A percentile compares a stretch with the other conserved stretches of the same genome.
These are phyloP conservation scores for Sceloporus undulatus DNA, from an alignment of 2,113 vertebrate species.

Conservation along the genomic window DNA sequence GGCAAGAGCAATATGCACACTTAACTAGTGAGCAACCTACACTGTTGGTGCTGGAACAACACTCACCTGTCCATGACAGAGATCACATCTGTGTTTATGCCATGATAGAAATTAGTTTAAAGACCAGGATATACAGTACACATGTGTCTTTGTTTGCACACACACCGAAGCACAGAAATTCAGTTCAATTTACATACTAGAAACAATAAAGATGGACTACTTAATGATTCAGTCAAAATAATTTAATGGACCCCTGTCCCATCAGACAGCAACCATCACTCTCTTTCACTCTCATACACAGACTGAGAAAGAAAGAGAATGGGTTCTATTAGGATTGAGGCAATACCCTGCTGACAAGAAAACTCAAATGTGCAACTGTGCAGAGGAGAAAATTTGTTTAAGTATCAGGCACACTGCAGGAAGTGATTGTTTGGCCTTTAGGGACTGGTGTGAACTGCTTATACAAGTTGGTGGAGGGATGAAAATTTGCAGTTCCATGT, in stretches of 20 bases:
- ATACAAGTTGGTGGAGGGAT: slow-evolving; percentile 14
- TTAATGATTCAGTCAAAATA: neutral
- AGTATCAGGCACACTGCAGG: slow-evolving; percentile 22
- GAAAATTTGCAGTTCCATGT: slow-evolving; percentile 48
- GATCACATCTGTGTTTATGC: neutral
- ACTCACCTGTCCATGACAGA: neutral
- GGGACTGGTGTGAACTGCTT: slow-evolving; percentile 33
- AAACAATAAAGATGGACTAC: neutral
- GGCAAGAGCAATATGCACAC: neutral
- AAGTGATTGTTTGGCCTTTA: slow-evolving; percentile 34
- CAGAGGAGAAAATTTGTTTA: slow-evolving; percentile 38
- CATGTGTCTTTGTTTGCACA: neutral
- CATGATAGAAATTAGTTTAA: neutral
- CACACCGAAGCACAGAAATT: neutral
- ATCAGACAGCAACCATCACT: neutral
- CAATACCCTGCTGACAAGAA: slow-evolving; percentile 7
- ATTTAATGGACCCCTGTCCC: neutral
- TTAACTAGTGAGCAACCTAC: neutral
- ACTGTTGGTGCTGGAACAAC: neutral
- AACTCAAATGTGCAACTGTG: neutral
- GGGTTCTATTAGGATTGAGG: neutral
- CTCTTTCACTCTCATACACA: too few relatives aligned
- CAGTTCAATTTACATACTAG: too few relatives aligned
- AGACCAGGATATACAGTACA: neutral
- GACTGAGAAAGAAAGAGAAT: neutral